Percentiles rank a stretch among this genome's conserved stretches.
These are phyloP conservation scores for Ornithoptera alexandrae DNA, from an alignment of 2,888 invertebrate species.

Conservation along the genomic window DNA sequence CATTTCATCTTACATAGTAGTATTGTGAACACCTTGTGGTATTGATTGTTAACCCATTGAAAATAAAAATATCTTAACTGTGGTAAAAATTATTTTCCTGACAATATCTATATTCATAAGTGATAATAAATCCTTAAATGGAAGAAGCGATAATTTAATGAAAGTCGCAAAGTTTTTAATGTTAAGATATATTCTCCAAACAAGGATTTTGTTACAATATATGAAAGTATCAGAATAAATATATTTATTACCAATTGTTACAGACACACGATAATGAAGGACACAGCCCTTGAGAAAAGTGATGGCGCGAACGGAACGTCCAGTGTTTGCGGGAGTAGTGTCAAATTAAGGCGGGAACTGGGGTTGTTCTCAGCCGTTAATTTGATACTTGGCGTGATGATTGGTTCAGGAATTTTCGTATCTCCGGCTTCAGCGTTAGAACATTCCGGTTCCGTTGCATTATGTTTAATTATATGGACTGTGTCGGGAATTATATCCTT, in stretches of 20 bases:
- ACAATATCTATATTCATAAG: no score
- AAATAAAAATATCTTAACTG: no score
- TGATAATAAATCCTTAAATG: no score
- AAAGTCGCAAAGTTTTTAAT: no score
- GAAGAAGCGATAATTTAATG: no score
- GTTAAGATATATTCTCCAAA: no score
- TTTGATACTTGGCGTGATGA: conserved; percentile 93
- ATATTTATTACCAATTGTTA: conserved; percentile 36
- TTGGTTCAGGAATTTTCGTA: conserved; percentile 93
- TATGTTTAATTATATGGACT: conserved; percentile 89
- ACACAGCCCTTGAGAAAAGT: conserved; percentile 45
- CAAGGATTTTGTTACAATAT: no score
- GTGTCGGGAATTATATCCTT: conserved; percentile 88
- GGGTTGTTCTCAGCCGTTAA: conserved; percentile 90
- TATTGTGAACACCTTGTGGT: no score
- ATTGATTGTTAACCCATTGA: no score
- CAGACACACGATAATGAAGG: conserved; percentile 51
- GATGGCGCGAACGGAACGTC: conserved; percentile 42
- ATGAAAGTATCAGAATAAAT: neutral
- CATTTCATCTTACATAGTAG: no score
- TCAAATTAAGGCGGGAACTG: conserved; percentile 85
- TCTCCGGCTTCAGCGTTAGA: conserved; percentile 88
- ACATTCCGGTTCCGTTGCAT: conserved; percentile 88
- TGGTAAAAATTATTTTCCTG: no score
- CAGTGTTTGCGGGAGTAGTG: conserved; percentile 55